Conservation (phyloP, 2,113 vertebrate genomes). For the Cinclus mexicanus region DNA sequence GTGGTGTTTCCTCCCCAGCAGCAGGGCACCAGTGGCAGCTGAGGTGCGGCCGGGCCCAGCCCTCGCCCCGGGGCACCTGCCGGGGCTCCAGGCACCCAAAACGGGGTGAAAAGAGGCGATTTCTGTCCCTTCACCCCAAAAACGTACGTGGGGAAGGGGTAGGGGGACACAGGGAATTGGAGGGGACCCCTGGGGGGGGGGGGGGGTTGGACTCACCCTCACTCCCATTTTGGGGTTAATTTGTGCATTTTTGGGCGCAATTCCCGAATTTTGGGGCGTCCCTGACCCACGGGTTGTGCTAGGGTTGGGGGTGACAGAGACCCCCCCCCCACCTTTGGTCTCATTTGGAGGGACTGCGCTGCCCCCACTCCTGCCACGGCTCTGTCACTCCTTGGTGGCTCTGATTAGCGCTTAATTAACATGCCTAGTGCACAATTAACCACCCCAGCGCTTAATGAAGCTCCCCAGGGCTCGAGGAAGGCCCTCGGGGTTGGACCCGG, state of each 20-base stretch:
- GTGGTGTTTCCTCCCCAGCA: not conserved
- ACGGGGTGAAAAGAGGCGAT: not conserved
- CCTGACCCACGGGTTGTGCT: accelerated
- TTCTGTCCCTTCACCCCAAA: not conserved
- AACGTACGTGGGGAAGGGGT: not conserved
- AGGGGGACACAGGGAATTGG: not conserved
- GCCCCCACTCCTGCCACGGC: accelerated
- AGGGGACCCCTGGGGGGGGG: too few species aligned
- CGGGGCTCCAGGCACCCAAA: not conserved
- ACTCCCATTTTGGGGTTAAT: not conserved
- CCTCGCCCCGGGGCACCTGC: not conserved
- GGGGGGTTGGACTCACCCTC: too few species aligned
- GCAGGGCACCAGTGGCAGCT: not conserved
- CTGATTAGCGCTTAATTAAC: not conserved
- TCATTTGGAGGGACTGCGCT: accelerated
- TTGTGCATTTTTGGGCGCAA: not conserved
- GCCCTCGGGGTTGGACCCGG: not conserved
- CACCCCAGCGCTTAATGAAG: accelerated
- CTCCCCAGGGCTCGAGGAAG: not conserved
- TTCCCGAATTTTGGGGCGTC: accelerated
- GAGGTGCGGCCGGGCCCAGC: not conserved
- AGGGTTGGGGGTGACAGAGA: not conserved
- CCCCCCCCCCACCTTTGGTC: not conserved
- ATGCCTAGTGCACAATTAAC: not conserved
- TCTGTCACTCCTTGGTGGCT: not conserved